These are phyloP conservation scores for Rhysida immarginata DNA, from an alignment of 1,140 invertebrate genomes.

Conservation along the genomic window DNA sequence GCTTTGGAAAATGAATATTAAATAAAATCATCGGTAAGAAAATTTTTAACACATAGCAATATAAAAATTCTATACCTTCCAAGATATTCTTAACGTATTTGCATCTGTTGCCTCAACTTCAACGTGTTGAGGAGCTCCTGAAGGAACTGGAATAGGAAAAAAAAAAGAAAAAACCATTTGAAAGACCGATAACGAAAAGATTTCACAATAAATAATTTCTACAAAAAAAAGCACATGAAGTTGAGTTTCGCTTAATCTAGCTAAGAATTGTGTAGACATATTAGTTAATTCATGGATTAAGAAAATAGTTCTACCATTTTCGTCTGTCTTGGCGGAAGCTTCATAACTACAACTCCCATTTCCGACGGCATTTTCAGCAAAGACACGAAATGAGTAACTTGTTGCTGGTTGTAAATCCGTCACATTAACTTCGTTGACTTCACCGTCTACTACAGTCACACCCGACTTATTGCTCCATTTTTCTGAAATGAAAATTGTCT, in stretches of 20 bases:
- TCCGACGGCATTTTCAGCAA: background rate
- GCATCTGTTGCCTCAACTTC: constrained; percentile 1
- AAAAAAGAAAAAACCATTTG: background rate
- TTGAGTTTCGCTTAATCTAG: too few relatives aligned
- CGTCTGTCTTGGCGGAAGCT: background rate
- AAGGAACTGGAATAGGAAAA: background rate
- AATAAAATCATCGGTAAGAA: background rate
- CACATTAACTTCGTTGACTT: background rate
- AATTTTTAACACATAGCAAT: background rate
- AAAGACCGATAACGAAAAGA: too few relatives aligned
- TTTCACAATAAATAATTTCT: too few relatives aligned
- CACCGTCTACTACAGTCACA: background rate
- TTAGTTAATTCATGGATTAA: too few relatives aligned
- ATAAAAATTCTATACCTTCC: constrained; percentile 1
- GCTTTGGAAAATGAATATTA: constrained; percentile 31
- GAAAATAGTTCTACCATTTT: too few relatives aligned
- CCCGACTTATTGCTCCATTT: background rate
- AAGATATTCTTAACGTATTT: background rate
- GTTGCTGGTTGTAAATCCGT: background rate
- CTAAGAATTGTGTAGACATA: too few relatives aligned
- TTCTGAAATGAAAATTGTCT: background rate
- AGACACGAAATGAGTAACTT: background rate
- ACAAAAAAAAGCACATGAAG: too few relatives aligned
- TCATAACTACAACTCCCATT: background rate
- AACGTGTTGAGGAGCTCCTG: background rate